Evolutionary conservation across 2,113 vertebrate genomes (phyloP).

Genomic region (Osmerus eperlanus): DNA sequence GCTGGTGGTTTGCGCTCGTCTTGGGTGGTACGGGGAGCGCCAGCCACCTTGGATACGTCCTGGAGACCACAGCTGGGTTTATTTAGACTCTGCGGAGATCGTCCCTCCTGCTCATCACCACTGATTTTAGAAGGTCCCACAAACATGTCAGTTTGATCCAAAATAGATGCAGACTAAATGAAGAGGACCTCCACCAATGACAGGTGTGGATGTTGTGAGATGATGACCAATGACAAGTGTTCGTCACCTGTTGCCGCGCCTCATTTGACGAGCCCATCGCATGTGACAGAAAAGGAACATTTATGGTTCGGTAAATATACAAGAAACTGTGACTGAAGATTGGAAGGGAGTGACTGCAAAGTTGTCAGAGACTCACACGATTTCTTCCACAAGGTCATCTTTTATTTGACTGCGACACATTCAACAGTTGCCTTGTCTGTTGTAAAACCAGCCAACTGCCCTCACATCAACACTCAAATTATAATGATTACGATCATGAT

Average conservation of each 20-base stretch:
- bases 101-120: not conserved
- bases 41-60: not conserved
- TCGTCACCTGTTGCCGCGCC: not conserved
- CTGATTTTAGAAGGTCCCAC: not conserved
- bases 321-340: too few relatives aligned
- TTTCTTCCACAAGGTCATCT: too few relatives aligned
- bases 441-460: too few relatives aligned
- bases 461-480: too few relatives aligned
- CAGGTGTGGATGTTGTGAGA: constrained; percentile 2
- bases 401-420: too few relatives aligned
- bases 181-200: not conserved
- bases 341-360: too few relatives aligned
- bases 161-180: constrained; percentile 11
- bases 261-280: not conserved
- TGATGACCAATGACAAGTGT: not conserved
- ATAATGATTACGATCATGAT: too few relatives aligned
- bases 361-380: too few relatives aligned
- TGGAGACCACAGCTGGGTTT: not conserved
- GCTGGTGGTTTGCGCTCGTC: not conserved
- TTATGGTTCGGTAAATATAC: too few relatives aligned
- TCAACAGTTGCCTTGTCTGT: too few relatives aligned
- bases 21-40: constrained; percentile 6
- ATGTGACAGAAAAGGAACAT: too few relatives aligned
- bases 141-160: not conserved
- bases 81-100: constrained; percentile 5